Percentiles rank a stretch among this genome's conserved stretches.
Evolutionary conservation across 2,888 invertebrate genomes (phyloP).

Genomic region (Chrysodeixis includens): DNA sequence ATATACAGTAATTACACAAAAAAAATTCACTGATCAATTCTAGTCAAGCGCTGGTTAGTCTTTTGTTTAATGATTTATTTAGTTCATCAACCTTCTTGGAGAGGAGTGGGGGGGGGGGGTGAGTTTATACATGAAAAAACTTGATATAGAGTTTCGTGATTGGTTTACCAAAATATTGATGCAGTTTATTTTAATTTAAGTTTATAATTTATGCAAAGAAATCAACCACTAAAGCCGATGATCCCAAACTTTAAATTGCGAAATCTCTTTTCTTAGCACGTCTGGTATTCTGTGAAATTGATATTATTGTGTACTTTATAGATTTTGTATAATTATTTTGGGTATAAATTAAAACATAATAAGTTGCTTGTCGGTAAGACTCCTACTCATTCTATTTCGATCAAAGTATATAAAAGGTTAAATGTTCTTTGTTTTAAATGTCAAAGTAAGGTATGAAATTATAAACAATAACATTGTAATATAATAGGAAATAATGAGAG

Average conservation of each 20-base stretch:
- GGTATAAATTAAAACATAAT: neutral
- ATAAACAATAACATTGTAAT: neutral
- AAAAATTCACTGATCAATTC: too few species aligned
- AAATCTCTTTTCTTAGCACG: neutral
- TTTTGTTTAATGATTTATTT: too few species aligned
- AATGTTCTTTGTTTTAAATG: slow-evolving; percentile 1
- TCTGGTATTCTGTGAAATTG: neutral
- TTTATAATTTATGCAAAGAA: neutral
- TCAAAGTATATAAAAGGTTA: neutral
- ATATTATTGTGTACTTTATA: neutral
- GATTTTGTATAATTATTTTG: neutral
- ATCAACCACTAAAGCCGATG: neutral
- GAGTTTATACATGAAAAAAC: too few species aligned
- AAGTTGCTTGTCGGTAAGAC: neutral
- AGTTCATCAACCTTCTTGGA: too few species aligned
- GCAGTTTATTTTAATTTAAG: too few species aligned
- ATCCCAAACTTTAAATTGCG: neutral
- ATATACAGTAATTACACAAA: too few species aligned
- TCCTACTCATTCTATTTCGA: neutral
- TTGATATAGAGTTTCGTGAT: too few species aligned
- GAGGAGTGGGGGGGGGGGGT: too few species aligned
- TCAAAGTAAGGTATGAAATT: slow-evolving; percentile 1
- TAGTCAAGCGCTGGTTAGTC: too few species aligned
- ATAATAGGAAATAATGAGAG: neutral
- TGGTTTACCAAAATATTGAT: too few species aligned